phyloP scores from a whole-genome alignment of 2,888 invertebrate genomes.

The Physocephala rufipes region DNA sequence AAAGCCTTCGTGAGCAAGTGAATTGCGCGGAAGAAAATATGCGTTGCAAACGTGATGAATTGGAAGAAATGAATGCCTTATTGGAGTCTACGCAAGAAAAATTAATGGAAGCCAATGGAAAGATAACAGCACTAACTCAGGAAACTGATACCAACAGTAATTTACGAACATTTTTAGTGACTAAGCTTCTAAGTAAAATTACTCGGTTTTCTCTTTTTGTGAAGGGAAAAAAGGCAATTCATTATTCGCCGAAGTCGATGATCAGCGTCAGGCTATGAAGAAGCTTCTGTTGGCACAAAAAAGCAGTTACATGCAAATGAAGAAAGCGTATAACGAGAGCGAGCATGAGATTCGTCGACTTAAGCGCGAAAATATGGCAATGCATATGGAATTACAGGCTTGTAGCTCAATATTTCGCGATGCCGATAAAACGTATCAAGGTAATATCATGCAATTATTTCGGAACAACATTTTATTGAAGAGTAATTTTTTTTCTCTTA shows the following conservation, averaged over 20 bases:
- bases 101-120: conserved; percentile 59
- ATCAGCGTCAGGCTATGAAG: conserved; percentile 73
- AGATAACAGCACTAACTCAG: conserved; percentile 55
- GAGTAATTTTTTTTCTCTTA: neutral
- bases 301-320: conserved; percentile 69
- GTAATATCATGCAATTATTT: conserved; percentile 47
- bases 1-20: conserved; percentile 60
- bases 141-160: conserved; percentile 57
- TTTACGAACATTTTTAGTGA: neutral
- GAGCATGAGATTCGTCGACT: conserved; percentile 62
- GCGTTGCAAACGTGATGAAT: conserved; percentile 58
- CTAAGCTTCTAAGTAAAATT: neutral
- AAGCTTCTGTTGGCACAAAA: conserved; percentile 70
- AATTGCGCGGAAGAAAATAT: conserved; percentile 62
- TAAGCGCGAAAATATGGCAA: conserved; percentile 63
- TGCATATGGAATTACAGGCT: conserved; percentile 61
- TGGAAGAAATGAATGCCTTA: conserved; percentile 60
- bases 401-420: conserved; percentile 63
- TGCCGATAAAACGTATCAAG: conserved; percentile 62
- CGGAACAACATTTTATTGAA: neutral
- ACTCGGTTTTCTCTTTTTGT: conserved; percentile 16
- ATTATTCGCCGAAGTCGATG: conserved; percentile 73
- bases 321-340: conserved; percentile 60
- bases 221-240: conserved; percentile 73
- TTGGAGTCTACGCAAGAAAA: conserved; percentile 63